Evolutionary conservation across 2,113 vertebrate genomes (phyloP).

Genomic region (Labeo rohita): DNA sequence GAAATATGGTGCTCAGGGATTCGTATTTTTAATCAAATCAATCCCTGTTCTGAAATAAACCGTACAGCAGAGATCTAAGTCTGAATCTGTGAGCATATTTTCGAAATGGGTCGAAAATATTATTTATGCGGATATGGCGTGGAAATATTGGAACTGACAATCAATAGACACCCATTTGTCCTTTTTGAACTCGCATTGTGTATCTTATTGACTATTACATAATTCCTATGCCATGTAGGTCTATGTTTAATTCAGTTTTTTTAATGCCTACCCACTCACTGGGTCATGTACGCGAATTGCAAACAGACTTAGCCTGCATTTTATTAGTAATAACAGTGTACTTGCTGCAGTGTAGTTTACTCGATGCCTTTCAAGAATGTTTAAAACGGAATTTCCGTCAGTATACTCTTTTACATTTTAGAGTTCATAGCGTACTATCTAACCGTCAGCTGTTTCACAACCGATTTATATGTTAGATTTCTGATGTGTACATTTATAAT

Average conservation of each 20-base stretch:
- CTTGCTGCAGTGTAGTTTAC: neutral
- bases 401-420: neutral
- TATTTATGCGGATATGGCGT: neutral
- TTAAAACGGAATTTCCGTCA: neutral
- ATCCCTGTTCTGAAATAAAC: neutral
- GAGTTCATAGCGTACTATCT: neutral
- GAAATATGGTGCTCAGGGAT: neutral
- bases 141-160: neutral
- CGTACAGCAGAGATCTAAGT: neutral
- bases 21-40: neutral
- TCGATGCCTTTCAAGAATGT: neutral
- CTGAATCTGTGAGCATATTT: neutral
- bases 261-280: neutral
- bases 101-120: neutral
- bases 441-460: neutral
- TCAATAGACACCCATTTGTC: neutral
- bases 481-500: neutral
- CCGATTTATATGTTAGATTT: neutral
- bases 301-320: neutral
- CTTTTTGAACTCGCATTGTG: neutral
- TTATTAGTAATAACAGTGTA: neutral
- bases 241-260: neutral
- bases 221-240: neutral
- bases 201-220: neutral
- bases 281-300: too few relatives aligned